Conservation (phyloP, 1,140 invertebrate species). For the Thaumatotibia leucotreta region DNA sequence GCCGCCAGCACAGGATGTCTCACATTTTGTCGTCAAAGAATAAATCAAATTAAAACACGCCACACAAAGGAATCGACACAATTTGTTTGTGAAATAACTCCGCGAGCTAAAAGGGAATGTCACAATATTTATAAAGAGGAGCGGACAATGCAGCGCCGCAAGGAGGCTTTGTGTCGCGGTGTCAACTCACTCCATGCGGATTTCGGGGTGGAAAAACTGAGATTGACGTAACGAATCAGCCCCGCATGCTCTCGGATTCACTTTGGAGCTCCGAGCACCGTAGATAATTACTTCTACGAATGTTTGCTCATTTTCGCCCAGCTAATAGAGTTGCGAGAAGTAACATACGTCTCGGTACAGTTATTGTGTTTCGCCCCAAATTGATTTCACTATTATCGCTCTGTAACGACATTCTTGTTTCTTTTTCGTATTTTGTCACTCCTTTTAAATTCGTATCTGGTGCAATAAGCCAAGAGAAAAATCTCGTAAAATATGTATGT, state of each 20-base stretch:
- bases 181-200: constrained; percentile 73
- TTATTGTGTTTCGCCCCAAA: background rate
- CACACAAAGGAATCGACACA: constrained; percentile 66
- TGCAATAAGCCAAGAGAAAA: too few species aligned
- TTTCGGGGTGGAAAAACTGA: constrained; percentile 59
- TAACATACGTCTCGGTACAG: constrained; percentile 35
- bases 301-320: constrained; percentile 34
- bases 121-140: constrained; percentile 75
- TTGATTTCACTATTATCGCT: background rate
- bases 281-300: constrained; percentile 71
- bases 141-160: constrained; percentile 60
- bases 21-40: constrained; percentile 62
- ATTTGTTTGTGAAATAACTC: constrained; percentile 63
- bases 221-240: constrained; percentile 74
- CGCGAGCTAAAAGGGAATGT: constrained; percentile 65
- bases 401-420: background rate
- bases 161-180: constrained; percentile 58
- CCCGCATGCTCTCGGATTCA: constrained; percentile 43
- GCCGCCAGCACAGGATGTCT: constrained; percentile 56
- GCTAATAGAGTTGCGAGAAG: constrained; percentile 60
- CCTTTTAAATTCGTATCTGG: too few species aligned
- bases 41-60: constrained; percentile 72
- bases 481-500: too few species aligned
- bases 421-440: background rate
- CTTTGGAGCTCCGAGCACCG: constrained; percentile 52